phyloP scores from a whole-genome alignment of 2,797 vertebrate species.

The Onychomys torridus region DNA sequence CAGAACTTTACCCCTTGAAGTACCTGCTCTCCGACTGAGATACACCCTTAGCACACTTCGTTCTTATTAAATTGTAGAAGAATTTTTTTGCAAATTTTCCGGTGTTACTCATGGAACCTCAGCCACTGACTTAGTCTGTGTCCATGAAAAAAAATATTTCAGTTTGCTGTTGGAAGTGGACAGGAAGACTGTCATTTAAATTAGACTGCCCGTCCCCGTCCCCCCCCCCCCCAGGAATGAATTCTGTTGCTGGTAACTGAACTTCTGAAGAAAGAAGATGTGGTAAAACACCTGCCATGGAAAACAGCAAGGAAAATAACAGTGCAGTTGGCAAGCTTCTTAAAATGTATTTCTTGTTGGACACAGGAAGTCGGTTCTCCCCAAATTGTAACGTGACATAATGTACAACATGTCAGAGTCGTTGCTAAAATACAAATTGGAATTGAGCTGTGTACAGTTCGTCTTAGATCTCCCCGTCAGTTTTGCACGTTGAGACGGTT shows the following conservation, averaged over 20 bases:
- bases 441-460: neutral
- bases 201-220: neutral
- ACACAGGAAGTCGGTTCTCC: conserved; percentile 79
- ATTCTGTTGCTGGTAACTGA: conserved; percentile 56
- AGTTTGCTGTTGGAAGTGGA: neutral
- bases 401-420: conserved; percentile 45
- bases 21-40: neutral
- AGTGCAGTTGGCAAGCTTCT: conserved; percentile 61
- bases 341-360: conserved; percentile 79
- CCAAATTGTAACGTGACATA: conserved; percentile 76
- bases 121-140: neutral
- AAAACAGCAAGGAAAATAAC: conserved; percentile 74
- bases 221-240: neutral
- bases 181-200: neutral
- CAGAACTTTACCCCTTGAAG: neutral
- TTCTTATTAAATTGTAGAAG: conserved; percentile 45
- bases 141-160: conserved; percentile 48
- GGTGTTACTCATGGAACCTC: conserved; percentile 24
- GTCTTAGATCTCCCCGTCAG: conserved; percentile 64
- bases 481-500: conserved; percentile 62
- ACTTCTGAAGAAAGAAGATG: conserved; percentile 68
- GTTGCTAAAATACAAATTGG: conserved; percentile 77
- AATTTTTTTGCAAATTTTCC: conserved; percentile 31
- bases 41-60: neutral
- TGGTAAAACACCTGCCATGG: conserved; percentile 51